Conservation (phyloP, 2,888 invertebrate genomes). For the Perizoma flavofasciatum region DNA sequence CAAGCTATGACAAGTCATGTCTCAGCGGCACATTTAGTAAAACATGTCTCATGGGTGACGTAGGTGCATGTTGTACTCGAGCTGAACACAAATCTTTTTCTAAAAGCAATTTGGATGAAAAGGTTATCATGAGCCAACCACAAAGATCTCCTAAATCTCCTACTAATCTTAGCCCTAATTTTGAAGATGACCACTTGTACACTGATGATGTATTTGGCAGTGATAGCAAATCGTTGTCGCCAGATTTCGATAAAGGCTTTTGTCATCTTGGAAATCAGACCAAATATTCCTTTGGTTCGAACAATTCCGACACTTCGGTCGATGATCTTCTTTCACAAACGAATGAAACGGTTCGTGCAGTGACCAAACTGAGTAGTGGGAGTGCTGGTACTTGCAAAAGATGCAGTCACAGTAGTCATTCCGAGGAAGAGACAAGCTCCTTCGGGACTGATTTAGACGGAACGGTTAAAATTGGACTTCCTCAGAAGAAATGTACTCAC, state of each 20-base stretch:
- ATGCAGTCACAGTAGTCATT: slow-evolving; percentile 88
- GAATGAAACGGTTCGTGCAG: slow-evolving; percentile 82
- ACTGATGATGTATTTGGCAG: slow-evolving; percentile 85
- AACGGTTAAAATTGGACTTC: slow-evolving; percentile 90
- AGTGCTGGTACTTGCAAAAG: slow-evolving; percentile 83
- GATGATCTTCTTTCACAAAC: slow-evolving; percentile 85
- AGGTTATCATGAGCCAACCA: slow-evolving; percentile 85
- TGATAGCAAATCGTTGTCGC: slow-evolving; percentile 84
- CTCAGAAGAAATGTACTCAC: slow-evolving; percentile 92
- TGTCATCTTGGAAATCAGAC: slow-evolving; percentile 68
- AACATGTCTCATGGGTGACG: slow-evolving; percentile 74
- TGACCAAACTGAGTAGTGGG: slow-evolving; percentile 76
- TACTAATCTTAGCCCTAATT: slow-evolving; percentile 84
- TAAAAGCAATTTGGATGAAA: slow-evolving; percentile 72
- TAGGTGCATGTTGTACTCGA: slow-evolving; percentile 74
- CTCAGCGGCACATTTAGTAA: slow-evolving; percentile 76
- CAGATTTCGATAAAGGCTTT: slow-evolving; percentile 80
- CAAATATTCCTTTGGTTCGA: slow-evolving; percentile 81
- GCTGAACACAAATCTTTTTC: slow-evolving; percentile 69
- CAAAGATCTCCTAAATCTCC: slow-evolving; percentile 85
- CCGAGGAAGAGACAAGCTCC: slow-evolving; percentile 89
- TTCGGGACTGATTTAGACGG: slow-evolving; percentile 92
- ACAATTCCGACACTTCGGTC: slow-evolving; percentile 86
- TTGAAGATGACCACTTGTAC: slow-evolving; percentile 84
- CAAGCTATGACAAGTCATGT: slow-evolving; percentile 77